Evolutionary conservation across 2,888 invertebrate genomes (phyloP).

Genomic region (Drosophila atripex): DNA sequence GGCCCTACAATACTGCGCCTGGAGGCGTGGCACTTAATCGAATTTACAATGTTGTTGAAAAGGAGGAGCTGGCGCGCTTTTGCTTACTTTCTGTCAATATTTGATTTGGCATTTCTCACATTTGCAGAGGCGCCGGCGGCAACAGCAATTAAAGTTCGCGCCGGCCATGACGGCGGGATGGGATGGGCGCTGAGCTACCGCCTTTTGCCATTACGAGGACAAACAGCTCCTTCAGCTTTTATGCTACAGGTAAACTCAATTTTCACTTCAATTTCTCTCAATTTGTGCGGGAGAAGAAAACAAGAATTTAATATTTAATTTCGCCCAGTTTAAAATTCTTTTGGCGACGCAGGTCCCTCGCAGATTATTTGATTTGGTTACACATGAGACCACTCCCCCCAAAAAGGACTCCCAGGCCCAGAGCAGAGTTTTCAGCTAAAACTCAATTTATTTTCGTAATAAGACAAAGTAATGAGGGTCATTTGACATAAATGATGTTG

Average conservation of each 20-base stretch:
- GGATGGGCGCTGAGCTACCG: neutral
- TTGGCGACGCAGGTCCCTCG: slow-evolving; percentile 3
- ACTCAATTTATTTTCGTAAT: slow-evolving; percentile 80
- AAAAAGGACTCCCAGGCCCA: slow-evolving; percentile 1
- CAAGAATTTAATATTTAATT: slow-evolving; percentile 5
- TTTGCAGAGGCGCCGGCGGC: slow-evolving; percentile 47
- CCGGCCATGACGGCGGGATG: neutral
- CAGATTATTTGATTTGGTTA: slow-evolving; percentile 30
- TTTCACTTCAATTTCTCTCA: slow-evolving; percentile 65
- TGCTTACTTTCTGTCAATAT: slow-evolving; percentile 74
- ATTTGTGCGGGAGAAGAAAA: slow-evolving; percentile 37
- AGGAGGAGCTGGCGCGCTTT: slow-evolving; percentile 28
- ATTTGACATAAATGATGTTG: slow-evolving; percentile 75
- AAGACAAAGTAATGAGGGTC: slow-evolving; percentile 78
- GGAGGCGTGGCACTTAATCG: slow-evolving; percentile 69
- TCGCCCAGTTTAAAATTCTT: slow-evolving; percentile 9
- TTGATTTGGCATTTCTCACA: slow-evolving; percentile 74
- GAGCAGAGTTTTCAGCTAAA: slow-evolving; percentile 64
- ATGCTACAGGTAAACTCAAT: slow-evolving; percentile 72
- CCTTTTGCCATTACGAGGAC: slow-evolving; percentile 47
- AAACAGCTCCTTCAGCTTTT: slow-evolving; percentile 12
- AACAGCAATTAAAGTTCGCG: slow-evolving; percentile 65
- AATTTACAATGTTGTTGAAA: slow-evolving; percentile 52
- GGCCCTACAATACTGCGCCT: slow-evolving; percentile 47
- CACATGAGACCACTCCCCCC: slow-evolving; percentile 36